Evolutionary conservation across 2,888 invertebrate genomes (phyloP).

Genomic region (Caenorhabditis uteleia): DNA sequence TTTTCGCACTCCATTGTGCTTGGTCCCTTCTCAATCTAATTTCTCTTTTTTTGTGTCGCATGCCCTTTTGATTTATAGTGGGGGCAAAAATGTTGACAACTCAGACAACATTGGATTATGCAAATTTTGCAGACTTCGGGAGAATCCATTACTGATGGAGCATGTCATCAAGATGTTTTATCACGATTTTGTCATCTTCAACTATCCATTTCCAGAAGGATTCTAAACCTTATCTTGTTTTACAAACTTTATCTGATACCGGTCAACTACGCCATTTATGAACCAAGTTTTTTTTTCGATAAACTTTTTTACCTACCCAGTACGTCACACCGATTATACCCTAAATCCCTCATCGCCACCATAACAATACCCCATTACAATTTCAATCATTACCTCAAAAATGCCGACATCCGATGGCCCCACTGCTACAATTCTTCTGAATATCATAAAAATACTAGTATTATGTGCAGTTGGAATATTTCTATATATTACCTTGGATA

Average conservation of each 20-base stretch:
- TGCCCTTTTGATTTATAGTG: background rate
- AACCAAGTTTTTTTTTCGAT: too few species aligned
- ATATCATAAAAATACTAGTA: too few species aligned
- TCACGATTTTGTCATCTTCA: constrained; percentile 56
- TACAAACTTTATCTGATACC: background rate
- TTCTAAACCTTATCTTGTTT: constrained; percentile 13
- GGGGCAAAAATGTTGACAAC: background rate
- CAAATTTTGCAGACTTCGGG: constrained; percentile 51
- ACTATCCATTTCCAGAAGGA: constrained; percentile 53
- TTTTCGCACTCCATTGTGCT: background rate
- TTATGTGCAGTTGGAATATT: too few species aligned
- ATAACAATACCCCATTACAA: too few species aligned
- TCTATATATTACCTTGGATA: too few species aligned
- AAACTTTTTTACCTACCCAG: too few species aligned
- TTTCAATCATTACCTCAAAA: too few species aligned
- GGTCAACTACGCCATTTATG: background rate
- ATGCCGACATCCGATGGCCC: too few species aligned
- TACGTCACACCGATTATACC: too few species aligned
- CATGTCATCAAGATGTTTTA: constrained; percentile 64
- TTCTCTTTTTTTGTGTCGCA: background rate
- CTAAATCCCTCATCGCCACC: too few species aligned
- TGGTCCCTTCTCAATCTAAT: background rate
- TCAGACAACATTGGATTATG: background rate
- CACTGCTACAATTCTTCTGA: too few species aligned
- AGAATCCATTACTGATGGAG: constrained; percentile 63